Conservation (phyloP, 2,888 invertebrate species). For the Biston stratarius region DNA sequence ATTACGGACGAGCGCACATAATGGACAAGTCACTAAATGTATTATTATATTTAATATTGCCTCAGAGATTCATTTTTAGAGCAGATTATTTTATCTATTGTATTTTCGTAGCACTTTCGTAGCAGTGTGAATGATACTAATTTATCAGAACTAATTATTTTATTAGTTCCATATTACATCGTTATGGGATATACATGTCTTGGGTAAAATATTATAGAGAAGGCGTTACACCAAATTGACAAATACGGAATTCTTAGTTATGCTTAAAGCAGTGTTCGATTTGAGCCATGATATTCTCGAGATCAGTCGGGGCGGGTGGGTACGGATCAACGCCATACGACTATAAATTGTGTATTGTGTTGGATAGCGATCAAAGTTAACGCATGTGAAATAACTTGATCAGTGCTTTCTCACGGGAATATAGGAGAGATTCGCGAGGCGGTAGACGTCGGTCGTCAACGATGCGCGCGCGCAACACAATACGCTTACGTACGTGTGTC, state of each 20-base stretch:
- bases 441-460: slow-evolving; percentile 46
- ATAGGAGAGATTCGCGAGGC: slow-evolving; percentile 58
- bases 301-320: slow-evolving; percentile 63
- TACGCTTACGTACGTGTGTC: slow-evolving; percentile 81
- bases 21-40: slow-evolving; percentile 21
- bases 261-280: slow-evolving; percentile 59
- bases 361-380: slow-evolving; percentile 55
- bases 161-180: not conserved
- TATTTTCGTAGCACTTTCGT: slow-evolving; percentile 38
- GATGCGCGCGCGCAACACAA: slow-evolving; percentile 67
- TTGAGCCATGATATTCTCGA: slow-evolving; percentile 65
- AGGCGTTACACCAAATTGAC: slow-evolving; percentile 47
- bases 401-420: slow-evolving; percentile 63
- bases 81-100: not conserved
- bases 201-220: slow-evolving; percentile 39
- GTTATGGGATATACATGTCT: not conserved
- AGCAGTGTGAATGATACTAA: slow-evolving; percentile 15
- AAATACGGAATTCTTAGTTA: slow-evolving; percentile 51
- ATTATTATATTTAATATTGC: slow-evolving; percentile 13
- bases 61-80: slow-evolving; percentile 4
- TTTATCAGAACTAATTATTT: not conserved
- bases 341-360: slow-evolving; percentile 55
- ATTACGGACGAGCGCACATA: slow-evolving; percentile 19
- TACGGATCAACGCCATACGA: slow-evolving; percentile 53
- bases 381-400: slow-evolving; percentile 57